Evolutionary conservation across 2,113 vertebrate species (phyloP), one percentile per base, ranked within the genome.

Genomic region (Xenopus borealis): DNA sequence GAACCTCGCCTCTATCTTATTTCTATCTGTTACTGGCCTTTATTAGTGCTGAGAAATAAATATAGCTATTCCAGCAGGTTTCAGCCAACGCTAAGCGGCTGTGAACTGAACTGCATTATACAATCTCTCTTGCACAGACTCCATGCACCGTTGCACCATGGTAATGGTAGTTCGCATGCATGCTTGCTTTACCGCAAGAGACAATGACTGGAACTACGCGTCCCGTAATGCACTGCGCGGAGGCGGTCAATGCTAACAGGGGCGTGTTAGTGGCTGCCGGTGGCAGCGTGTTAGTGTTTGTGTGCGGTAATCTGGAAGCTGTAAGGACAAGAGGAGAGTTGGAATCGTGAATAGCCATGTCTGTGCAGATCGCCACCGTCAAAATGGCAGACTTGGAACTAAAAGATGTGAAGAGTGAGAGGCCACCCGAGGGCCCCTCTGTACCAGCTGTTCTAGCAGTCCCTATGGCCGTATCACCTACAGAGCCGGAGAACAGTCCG

Each of bases 301-400:
- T 76, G 73, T 76, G 73, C 57, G 66, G 52, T 53, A 59, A 53
- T 18, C 20, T 53, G 55, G 58, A 12, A 33, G 81, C 74, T 66
- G 77, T 66, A 27, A 67, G 63, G 5, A 40, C 33, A 40, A 33
- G 19, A 12, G 75, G 44, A 23, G 1, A 18, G 23, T 12, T 61
- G 3, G 79, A 19, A 17, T 81, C 66, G 62, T 89, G 80, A 88
- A 89, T 90, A 46, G 30, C 30, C 6, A 97, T 97, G 95, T 97
- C 96, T 91, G 94, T 97, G 81, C 94, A 96, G 89, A 92, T 95
- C 84, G 92, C 94, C 82, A 92, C 93, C 80, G 89, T 92, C 78
- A 94, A 94, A 92, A 93, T 96, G 88, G 91, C 93, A 84, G 93
- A 94, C 85, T 93, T 97, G 93, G 95, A 97, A 79, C 87, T 97